phyloP scores from a whole-genome alignment of 1,140 invertebrate genomes.

The Nasonia longicornis region DNA sequence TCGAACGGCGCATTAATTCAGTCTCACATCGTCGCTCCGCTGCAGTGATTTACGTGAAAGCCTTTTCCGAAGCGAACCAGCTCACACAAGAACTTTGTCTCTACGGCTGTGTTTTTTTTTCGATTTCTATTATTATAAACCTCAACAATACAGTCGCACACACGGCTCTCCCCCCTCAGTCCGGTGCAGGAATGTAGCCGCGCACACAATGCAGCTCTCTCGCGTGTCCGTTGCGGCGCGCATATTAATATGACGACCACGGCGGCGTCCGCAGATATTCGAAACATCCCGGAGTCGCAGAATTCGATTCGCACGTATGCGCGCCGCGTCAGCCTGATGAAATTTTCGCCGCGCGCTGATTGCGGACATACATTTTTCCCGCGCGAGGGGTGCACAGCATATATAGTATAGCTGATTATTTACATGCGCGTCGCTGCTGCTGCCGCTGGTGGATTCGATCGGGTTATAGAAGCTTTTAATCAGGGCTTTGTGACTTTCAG shows the following conservation, averaged over 20 bases:
- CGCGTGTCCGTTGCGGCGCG: slow-evolving; percentile 1
- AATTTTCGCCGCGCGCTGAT: background rate
- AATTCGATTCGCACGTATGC: slow-evolving; percentile 14
- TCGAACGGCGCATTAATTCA: no score
- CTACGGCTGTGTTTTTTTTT: background rate
- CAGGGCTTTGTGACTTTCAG: no score
- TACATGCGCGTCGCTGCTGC: no score
- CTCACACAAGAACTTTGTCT: background rate
- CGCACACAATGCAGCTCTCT: background rate
- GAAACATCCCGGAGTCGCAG: slow-evolving; percentile 7
- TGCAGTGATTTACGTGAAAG: no score
- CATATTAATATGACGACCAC: slow-evolving; percentile 28
- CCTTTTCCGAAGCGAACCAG: no score
- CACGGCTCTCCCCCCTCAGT: background rate
- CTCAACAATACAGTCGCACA: background rate
- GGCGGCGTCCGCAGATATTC: slow-evolving; percentile 13
- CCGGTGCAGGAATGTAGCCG: background rate
- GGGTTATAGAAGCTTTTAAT: no score
- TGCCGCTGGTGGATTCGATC: no score
- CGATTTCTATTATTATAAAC: background rate
- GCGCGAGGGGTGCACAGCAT: background rate
- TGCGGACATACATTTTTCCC: background rate
- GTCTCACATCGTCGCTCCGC: no score
- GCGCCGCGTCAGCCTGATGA: background rate
- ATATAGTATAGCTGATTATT: background rate